Conservation (phyloP, 2,113 vertebrate genomes). For the Sciurus niger region DNA sequence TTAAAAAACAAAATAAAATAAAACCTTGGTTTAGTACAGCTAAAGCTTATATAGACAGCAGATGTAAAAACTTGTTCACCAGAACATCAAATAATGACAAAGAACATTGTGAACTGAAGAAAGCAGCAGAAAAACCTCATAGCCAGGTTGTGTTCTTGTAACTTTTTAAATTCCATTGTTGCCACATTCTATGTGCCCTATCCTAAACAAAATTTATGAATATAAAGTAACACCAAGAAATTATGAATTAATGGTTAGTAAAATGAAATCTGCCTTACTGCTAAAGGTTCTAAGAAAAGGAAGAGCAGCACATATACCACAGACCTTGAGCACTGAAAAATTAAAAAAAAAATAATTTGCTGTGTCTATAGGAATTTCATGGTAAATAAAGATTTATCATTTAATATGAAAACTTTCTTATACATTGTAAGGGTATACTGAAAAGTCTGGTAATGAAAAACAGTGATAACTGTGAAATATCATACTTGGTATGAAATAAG, state of each 20-base stretch:
- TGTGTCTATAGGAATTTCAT: slow-evolving; percentile 6
- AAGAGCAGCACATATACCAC: neutral
- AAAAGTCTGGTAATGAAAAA: slow-evolving; percentile 70
- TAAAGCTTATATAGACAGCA: slow-evolving; percentile 75
- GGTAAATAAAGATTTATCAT: slow-evolving; percentile 56
- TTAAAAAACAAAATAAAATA: slow-evolving; percentile 62
- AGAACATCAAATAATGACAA: slow-evolving; percentile 77
- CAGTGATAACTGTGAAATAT: slow-evolving; percentile 38
- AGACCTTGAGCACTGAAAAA: slow-evolving; percentile 46
- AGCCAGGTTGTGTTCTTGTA: slow-evolving; percentile 50
- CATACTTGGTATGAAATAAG: slow-evolving; percentile 59
- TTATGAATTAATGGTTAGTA: slow-evolving; percentile 16
- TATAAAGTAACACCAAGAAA: slow-evolving; percentile 13
- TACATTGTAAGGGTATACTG: slow-evolving; percentile 36
- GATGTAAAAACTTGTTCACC: slow-evolving; percentile 66
- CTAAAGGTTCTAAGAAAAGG: neutral
- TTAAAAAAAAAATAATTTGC: slow-evolving; percentile 61
- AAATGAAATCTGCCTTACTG: neutral
- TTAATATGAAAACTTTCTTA: slow-evolving; percentile 58
- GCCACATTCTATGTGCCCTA: neutral
- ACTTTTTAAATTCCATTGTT: neutral
- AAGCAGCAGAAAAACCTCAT: slow-evolving; percentile 61
- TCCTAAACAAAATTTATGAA: neutral
- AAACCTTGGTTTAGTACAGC: slow-evolving; percentile 64
- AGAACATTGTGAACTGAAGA: slow-evolving; percentile 56